These are phyloP conservation scores for Ophion obscuratus DNA, from an alignment of 2,888 invertebrate species.

Conservation along the genomic window DNA sequence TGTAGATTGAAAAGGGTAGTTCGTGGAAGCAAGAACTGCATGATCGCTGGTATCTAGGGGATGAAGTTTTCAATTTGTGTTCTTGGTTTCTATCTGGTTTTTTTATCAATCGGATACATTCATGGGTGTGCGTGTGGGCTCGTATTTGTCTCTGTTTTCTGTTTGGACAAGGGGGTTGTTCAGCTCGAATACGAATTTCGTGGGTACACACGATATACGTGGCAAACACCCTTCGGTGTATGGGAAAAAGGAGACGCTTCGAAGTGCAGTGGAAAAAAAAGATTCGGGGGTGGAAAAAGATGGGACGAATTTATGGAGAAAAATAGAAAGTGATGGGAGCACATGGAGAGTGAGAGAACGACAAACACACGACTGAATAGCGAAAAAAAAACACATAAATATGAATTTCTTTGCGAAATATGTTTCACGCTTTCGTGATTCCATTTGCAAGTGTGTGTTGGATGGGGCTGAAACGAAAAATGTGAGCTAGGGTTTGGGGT, in stretches of 20 bases:
- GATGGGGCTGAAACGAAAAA: not conserved
- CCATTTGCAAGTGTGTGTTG: slow-evolving; percentile 43
- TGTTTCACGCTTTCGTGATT: slow-evolving; percentile 57
- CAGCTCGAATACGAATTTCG: slow-evolving; percentile 39
- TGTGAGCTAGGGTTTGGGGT: slow-evolving; percentile 21
- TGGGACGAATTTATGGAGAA: slow-evolving; percentile 33
- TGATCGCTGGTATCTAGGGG: too few relatives aligned
- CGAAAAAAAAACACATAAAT: slow-evolving; percentile 55
- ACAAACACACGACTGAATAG: slow-evolving; percentile 44
- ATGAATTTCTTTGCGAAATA: slow-evolving; percentile 63
- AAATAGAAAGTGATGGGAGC: slow-evolving; percentile 39
- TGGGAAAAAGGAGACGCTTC: slow-evolving; percentile 19
- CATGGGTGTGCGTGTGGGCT: not conserved
- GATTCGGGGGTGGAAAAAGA: slow-evolving; percentile 7
- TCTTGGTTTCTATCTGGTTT: not conserved
- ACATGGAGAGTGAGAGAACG: slow-evolving; percentile 18
- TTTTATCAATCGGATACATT: not conserved
- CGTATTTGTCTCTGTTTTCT: slow-evolving; percentile 11
- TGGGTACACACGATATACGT: slow-evolving; percentile 4
- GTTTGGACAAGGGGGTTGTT: slow-evolving; percentile 13
- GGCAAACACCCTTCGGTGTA: not conserved
- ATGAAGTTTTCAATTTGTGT: slow-evolving; percentile 3
- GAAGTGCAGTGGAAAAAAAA: slow-evolving; percentile 1
- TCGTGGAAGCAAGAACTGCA: too few relatives aligned
- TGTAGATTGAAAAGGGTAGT: too few relatives aligned